phyloP scores from a whole-genome alignment of 2,797 vertebrate species.

The Clarias pachynema region DNA sequence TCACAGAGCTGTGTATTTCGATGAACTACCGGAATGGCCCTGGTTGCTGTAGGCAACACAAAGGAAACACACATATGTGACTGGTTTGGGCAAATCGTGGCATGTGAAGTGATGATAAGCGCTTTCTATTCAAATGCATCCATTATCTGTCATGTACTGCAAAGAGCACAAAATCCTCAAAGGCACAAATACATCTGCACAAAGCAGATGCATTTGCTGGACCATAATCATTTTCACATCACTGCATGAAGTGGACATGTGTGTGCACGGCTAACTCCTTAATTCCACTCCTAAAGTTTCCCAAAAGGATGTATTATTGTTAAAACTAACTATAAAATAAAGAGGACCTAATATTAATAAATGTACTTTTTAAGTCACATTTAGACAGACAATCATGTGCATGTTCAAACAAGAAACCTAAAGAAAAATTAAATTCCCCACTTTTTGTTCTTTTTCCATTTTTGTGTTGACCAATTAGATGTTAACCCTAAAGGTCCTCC shows the following conservation, averaged over 20 bases:
- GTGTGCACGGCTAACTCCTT: not conserved
- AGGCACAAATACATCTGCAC: not conserved
- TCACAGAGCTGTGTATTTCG: conserved; percentile 32
- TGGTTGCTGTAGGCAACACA: conserved; percentile 41
- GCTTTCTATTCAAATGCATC: conserved; percentile 43
- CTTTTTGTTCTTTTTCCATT: too few relatives aligned
- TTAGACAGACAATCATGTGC: too few relatives aligned
- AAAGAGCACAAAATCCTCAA: conserved; percentile 31
- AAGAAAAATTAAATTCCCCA: too few relatives aligned
- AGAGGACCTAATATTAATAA: too few relatives aligned
- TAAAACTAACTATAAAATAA: not conserved
- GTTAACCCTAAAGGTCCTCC: too few relatives aligned
- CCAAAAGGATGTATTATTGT: not conserved
- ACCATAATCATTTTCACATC: not conserved
- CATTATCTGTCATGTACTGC: conserved; percentile 42
- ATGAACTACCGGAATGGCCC: conserved; percentile 34
- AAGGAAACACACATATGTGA: conserved; percentile 37
- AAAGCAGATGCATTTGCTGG: not conserved
- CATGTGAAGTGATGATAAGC: conserved; percentile 49
- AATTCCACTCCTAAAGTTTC: not conserved
- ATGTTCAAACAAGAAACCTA: too few relatives aligned
- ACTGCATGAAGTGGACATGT: not conserved
- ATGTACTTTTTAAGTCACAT: too few relatives aligned
- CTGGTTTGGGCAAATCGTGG: conserved; percentile 47
- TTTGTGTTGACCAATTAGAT: too few relatives aligned